A percentile compares a stretch with the other conserved stretches of the same genome.
Conservation (phyloP, 2,888 invertebrate species). For the Netelia fuscicornis region DNA sequence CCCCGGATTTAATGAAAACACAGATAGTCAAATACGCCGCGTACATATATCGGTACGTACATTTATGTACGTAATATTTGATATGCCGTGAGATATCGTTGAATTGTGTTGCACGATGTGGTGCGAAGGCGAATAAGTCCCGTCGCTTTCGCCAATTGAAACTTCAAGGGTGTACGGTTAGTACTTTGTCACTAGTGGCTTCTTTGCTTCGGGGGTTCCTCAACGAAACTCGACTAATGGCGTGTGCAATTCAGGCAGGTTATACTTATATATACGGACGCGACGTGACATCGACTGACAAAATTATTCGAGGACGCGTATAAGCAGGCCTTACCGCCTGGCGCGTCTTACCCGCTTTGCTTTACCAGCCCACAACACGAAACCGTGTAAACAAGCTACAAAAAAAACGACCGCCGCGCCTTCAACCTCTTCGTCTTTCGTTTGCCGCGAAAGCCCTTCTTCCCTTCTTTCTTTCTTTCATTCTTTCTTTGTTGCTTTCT, state of each 20-base stretch:
- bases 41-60: background rate
- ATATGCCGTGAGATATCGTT: constrained; percentile 59
- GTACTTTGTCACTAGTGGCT: constrained; percentile 1
- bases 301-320: constrained; percentile 48
- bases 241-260: background rate
- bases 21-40: constrained; percentile 43
- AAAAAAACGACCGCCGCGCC: constrained; percentile 66
- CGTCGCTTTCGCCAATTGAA: constrained; percentile 53
- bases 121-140: constrained; percentile 53
- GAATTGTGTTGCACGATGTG: constrained; percentile 39
- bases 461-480: constrained; percentile 10
- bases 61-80: constrained; percentile 39
- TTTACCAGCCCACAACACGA: constrained; percentile 65
- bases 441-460: constrained; percentile 22
- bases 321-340: constrained; percentile 34
- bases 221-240: constrained; percentile 16
- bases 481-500: constrained; percentile 37
- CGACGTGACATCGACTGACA: constrained; percentile 46
- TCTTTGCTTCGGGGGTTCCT: background rate
- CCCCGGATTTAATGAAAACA: constrained; percentile 56
- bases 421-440: constrained; percentile 48
- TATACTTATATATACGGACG: background rate
- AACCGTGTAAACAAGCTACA: constrained; percentile 74
- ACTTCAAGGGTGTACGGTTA: constrained; percentile 21
- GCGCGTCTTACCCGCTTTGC: constrained; percentile 47